Evolutionary conservation across 2,888 invertebrate genomes (phyloP).

Genomic region (Suillia variegata): DNA sequence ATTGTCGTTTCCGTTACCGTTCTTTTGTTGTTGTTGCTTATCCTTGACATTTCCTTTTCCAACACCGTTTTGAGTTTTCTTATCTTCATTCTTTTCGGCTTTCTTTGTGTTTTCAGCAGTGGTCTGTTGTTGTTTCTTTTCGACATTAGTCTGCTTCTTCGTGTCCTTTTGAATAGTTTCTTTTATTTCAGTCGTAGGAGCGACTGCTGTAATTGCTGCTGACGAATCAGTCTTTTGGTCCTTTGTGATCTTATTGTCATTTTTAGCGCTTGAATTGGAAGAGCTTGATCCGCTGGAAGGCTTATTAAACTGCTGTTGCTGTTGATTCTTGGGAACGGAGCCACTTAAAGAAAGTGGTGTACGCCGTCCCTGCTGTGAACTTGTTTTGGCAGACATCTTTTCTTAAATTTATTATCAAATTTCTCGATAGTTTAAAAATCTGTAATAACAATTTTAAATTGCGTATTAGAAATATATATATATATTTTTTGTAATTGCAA

Average conservation of each 20-base stretch:
- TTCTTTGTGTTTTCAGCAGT: constrained; percentile 6
- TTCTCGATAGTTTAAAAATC: not conserved
- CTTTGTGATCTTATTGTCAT: constrained; percentile 8
- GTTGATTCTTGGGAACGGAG: constrained; percentile 17
- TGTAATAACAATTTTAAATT: too few relatives aligned
- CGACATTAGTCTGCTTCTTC: constrained; percentile 19
- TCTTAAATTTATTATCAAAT: not conserved
- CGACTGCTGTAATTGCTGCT: too few relatives aligned
- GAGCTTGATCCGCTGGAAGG: not conserved
- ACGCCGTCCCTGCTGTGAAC: constrained; percentile 45
- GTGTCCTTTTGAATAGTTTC: constrained; percentile 3
- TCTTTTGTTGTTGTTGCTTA: constrained; percentile 24
- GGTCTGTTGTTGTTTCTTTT: constrained; percentile 26
- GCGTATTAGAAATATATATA: too few relatives aligned
- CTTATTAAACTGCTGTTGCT: constrained; percentile 22
- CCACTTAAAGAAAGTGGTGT: constrained; percentile 39
- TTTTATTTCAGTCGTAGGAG: not conserved
- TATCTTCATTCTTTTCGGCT: constrained; percentile 37
- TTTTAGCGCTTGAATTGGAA: constrained; percentile 3
- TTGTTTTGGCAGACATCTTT: constrained; percentile 52
- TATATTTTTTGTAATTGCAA: constrained; percentile 6
- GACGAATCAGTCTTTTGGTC: constrained; percentile 18
- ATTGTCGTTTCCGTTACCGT: constrained; percentile 15
- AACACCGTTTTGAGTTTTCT: constrained; percentile 47
- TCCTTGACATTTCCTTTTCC: constrained; percentile 33